phyloP scores from a whole-genome alignment of 2,113 vertebrate genomes.

The Columba livia region DNA sequence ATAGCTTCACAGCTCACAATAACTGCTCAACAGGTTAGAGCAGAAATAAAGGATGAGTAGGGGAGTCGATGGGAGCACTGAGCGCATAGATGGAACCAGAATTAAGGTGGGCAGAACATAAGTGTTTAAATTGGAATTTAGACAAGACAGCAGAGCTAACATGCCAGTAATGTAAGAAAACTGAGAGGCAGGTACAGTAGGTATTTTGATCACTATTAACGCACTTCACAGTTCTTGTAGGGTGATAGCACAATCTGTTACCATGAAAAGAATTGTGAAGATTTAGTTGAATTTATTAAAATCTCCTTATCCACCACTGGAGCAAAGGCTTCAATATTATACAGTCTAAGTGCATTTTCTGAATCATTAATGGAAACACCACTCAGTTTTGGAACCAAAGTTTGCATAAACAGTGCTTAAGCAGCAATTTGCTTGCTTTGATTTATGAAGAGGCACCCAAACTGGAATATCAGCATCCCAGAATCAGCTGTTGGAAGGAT shows the following conservation, averaged over 20 bases:
- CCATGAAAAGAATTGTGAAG: conserved; percentile 10
- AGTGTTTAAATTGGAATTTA: background rate
- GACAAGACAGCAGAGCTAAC: background rate
- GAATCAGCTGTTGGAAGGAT: background rate
- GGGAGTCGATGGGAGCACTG: background rate
- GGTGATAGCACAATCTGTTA: conserved; percentile 1
- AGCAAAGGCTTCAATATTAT: conserved; percentile 16
- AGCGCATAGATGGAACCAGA: background rate
- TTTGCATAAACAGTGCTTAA: conserved; percentile 7
- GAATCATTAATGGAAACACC: background rate
- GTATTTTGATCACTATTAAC: conserved; percentile 35
- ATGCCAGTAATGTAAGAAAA: background rate
- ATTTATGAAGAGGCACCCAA: background rate
- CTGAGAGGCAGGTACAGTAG: background rate
- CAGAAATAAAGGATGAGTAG: background rate
- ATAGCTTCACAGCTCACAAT: background rate
- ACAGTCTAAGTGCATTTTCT: background rate
- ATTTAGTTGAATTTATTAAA: conserved; percentile 33
- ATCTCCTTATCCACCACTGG: background rate
- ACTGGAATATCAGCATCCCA: background rate
- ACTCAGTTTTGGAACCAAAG: background rate
- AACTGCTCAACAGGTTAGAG: background rate
- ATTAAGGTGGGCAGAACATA: background rate
- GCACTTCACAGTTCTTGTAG: background rate
- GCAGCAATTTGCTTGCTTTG: conserved; percentile 20